Base-by-base conservation (phyloP, 2,113 vertebrate species). In the Gallinago media region DNA sequence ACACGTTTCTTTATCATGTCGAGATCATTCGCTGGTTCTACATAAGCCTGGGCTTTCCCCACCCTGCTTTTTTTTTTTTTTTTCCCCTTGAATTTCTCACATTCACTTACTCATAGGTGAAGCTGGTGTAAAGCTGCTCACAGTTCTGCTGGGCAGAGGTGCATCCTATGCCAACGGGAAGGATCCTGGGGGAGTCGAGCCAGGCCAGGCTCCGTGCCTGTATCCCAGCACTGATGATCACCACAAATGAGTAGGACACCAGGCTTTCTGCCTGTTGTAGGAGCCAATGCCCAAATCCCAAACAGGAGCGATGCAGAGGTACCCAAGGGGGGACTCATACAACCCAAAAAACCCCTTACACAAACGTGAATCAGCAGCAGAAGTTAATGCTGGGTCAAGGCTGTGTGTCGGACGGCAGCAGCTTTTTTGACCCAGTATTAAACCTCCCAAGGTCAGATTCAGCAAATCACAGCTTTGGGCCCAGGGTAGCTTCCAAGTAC, bases 341-440 rank as follows among this genome's bases (percentile, higher is more conserved):
- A 80, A n/a, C 15, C 25, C 61, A n/a, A 36, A 38, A 61, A 63
- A 26, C 16, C n/a, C n/a, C 31, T 59, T 29, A 52, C 62, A 55
- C 26, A 27, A 13, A 58, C 13, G 8, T 13, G 26, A 63, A 29
- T 9, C 65, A 54, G 23, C 42, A 70, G 32, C 75, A 49, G 12
- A 65, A 27, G 27, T 18, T 32, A 46, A 12, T 12, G 65, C 44
- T 36, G 67, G 58, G 44, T 19, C 56, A 16, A n/a, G 59, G 44
- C 38, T 12, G 42, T 0, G 1, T 9, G 12, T 32, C 34, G 8
- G 3, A 44, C 0, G 11, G n/a, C 18, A 1, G 70, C 38, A 47
- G 40, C 58, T 85, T 79, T 72, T 42, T 15, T 66, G 19, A 74
- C 21, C 50, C 50, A 16, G 5, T 2, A 22, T 38, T 26, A 42